phyloP scores from a whole-genome alignment of 2,888 invertebrate species.

The Philhelius pedissequus region DNA sequence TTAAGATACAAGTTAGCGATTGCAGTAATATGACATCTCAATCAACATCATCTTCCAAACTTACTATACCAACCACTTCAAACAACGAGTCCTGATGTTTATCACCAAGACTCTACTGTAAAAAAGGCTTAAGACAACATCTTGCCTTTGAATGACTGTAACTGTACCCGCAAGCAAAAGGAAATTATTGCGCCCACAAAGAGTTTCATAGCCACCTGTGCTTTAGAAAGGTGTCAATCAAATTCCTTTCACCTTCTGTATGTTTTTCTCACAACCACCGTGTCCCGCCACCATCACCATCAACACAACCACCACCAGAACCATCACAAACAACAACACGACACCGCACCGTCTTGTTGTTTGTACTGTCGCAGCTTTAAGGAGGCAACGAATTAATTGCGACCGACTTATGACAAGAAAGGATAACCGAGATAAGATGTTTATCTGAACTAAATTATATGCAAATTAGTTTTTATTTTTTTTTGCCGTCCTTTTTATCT shows the following conservation, averaged over 20 bases:
- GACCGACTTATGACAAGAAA: slow-evolving; percentile 66
- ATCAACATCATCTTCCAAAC: too few species aligned
- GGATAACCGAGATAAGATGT: slow-evolving; percentile 68
- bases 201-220: background rate
- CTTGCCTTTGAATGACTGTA: background rate
- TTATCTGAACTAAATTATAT: slow-evolving; percentile 68
- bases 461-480: slow-evolving; percentile 60
- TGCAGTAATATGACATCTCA: too few species aligned
- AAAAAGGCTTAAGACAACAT: background rate
- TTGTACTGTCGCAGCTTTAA: slow-evolving; percentile 24
- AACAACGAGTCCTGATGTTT: background rate
- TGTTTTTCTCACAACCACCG: slow-evolving; percentile 18
- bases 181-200: slow-evolving; percentile 21
- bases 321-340: background rate
- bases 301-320: background rate
- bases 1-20: too few species aligned
- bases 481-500: slow-evolving; percentile 14
- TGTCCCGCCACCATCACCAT: background rate
- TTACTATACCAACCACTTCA: background rate
- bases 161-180: slow-evolving; percentile 14
- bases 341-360: slow-evolving; percentile 1
- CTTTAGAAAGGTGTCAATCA: slow-evolving; percentile 61
- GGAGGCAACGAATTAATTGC: slow-evolving; percentile 64
- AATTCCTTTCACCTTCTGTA: slow-evolving; percentile 62
- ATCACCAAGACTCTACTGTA: slow-evolving; percentile 4